Base-by-base conservation (phyloP, 2,888 invertebrate genomes). In the Morinoia aosen region DNA sequence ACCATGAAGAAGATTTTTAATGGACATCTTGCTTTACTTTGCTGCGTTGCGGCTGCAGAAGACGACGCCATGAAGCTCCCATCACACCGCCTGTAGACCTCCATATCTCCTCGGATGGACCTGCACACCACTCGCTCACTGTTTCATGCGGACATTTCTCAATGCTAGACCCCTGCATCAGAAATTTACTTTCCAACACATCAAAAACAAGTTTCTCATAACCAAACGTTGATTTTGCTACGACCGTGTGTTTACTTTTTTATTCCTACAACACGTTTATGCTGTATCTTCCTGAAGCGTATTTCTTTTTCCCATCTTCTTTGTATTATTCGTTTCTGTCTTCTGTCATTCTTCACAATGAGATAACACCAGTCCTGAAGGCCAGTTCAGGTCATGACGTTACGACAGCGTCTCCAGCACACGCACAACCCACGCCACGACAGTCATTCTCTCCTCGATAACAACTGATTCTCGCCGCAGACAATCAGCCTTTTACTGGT, bases 11-110 rank as follows among this genome's bases (percentile, higher is more conserved):
- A 33, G 76, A 76, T 76, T 76, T 16, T 76, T 76, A 76, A 76
- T 76, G 76, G 76, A 7, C 19, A 2, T 76, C 76, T 76, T 76
- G 33, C 76, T 76, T 76, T 33, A 76, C 25, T 76, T 76, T 76
- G 90, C 48, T 90, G 39, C 90, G 40, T 90, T 88, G 33, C 88
- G 33, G 88, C n/a, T 90, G 90, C 14, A 90, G 90, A 40, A 39
- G 90, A 90, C 39, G 90, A 90, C 48, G 90, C 11, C 90, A 40
- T 90, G 90, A 90, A 90, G 48, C 90, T 90, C 4, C 90, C 90
- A 12, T 48, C 90, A 16, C 90, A 90, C 40, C 90, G 90, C 16
- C 48, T 90, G 48, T 90, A 76, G 76, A 33, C 76, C 76, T 76
- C 8, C 76, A 33, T 25, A 76, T 76, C 76, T 33, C 8, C 76